Evolutionary conservation across 2,113 vertebrate genomes (phyloP).

Genomic region (Ranitomeya imitator): DNA sequence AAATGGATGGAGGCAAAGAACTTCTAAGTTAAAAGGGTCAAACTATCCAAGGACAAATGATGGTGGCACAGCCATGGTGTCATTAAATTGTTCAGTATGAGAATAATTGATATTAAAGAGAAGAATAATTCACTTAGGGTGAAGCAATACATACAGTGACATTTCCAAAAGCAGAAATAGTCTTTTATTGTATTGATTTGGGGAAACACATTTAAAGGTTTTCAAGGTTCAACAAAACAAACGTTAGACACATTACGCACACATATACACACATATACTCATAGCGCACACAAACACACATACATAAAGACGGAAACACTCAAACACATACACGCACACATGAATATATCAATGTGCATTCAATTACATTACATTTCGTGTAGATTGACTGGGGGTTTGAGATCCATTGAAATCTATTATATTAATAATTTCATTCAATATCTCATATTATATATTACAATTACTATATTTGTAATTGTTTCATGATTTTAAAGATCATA

Average conservation of each 20-base stretch:
- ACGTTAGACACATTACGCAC: conserved; percentile 47
- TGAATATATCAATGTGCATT: background rate
- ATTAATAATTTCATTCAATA: no score
- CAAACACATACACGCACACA: conserved; percentile 35
- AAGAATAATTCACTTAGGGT: conserved; percentile 54
- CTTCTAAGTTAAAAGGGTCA: conserved; percentile 53
- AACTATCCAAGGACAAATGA: conserved; percentile 50
- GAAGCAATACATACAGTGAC: conserved; percentile 34
- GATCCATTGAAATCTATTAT: no score
- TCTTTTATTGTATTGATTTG: conserved; percentile 56
- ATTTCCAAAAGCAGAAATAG: conserved; percentile 46
- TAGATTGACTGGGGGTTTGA: no score
- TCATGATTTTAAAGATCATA: no score
- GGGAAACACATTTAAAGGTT: conserved; percentile 60
- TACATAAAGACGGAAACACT: background rate
- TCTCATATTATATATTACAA: no score
- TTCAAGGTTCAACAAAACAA: conserved; percentile 56
- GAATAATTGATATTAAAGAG: conserved; percentile 54
- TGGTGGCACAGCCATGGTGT: conserved; percentile 48
- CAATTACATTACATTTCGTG: no score
- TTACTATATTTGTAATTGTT: no score
- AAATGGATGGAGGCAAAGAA: conserved; percentile 36
- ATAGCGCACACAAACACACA: no score
- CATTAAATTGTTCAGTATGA: conserved; percentile 48
- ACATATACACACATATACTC: conserved; percentile 27